phyloP scores from a whole-genome alignment of 37 sponge, comb jelly and placozoan species.

The Geodia barretti region DNA sequence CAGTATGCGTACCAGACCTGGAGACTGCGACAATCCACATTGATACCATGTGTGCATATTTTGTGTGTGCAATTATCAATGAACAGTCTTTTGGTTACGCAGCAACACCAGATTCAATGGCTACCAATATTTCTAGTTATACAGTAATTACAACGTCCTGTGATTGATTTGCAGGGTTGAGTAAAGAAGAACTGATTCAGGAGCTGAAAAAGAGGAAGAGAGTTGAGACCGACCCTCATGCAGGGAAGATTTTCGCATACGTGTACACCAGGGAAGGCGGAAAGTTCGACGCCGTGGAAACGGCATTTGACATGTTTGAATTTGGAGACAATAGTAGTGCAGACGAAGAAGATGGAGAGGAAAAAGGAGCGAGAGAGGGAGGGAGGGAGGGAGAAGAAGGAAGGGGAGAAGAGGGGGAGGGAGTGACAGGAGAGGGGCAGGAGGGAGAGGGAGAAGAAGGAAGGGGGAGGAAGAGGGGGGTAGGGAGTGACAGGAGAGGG shows the following conservation, averaged over 20 bases:
- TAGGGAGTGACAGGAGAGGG: too few relatives aligned
- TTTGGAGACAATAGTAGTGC: background rate
- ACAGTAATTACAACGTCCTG: slow-evolving; percentile 31
- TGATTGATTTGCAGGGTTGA: slow-evolving; percentile 60
- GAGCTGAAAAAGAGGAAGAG: slow-evolving; percentile 68
- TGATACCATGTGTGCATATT: too few relatives aligned
- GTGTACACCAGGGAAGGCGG: slow-evolving; percentile 59
- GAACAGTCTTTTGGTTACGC: slow-evolving; percentile 35
- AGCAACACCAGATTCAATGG: slow-evolving; percentile 25
- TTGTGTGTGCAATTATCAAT: too few relatives aligned
- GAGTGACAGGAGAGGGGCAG: too few relatives aligned
- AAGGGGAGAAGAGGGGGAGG: slow-evolving; percentile 12
- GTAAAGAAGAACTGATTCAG: slow-evolving; percentile 28
- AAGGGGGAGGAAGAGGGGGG: too few relatives aligned
- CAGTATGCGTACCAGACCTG: too few relatives aligned
- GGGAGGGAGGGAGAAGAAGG: background rate
- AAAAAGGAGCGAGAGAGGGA: background rate
- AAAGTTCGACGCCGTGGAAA: slow-evolving; percentile 27
- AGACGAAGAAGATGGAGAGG: background rate
- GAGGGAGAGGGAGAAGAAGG: too few relatives aligned
- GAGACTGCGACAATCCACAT: too few relatives aligned
- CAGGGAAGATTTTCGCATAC: slow-evolving; percentile 77
- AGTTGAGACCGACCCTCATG: slow-evolving; percentile 55
- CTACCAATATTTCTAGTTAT: too few relatives aligned
- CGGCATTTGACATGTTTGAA: slow-evolving; percentile 60